Evolutionary conservation across 1,140 invertebrate species (phyloP).

Genomic region (Nautilus pompilius): DNA sequence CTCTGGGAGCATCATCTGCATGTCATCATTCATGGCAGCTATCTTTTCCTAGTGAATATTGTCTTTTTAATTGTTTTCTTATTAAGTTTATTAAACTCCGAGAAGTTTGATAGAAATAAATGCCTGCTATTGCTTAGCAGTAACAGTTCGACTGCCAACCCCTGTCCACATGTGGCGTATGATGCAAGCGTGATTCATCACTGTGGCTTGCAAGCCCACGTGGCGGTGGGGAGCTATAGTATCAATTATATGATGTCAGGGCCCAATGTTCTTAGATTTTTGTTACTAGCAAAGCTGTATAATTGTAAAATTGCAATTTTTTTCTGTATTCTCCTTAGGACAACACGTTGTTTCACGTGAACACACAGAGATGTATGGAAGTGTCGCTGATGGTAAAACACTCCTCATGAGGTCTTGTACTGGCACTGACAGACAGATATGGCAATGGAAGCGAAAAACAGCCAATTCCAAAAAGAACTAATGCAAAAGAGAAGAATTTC

Average conservation of each 20-base stretch:
- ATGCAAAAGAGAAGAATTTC: no score
- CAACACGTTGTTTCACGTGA: conserved; percentile 82
- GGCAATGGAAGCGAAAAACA: conserved; percentile 87
- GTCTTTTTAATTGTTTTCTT: no score
- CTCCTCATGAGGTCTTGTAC: conserved; percentile 78
- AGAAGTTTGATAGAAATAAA: no score
- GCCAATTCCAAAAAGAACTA: no score
- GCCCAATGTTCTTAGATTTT: background rate
- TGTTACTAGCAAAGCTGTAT: background rate
- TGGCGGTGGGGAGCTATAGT: background rate
- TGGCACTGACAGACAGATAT: conserved; percentile 75
- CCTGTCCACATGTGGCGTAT: no score
- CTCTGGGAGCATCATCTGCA: no score
- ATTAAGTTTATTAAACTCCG: no score
- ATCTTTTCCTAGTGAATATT: no score
- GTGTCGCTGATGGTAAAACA: conserved; percentile 67
- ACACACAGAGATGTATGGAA: conserved; percentile 87
- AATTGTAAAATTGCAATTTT: background rate
- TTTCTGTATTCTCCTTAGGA: conserved; percentile 63
- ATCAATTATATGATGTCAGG: background rate
- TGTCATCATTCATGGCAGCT: no score
- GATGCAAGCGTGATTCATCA: no score
- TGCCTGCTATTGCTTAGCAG: no score
- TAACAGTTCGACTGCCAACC: no score
- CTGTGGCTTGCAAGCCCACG: background rate